phyloP scores from a whole-genome alignment of 1,140 invertebrate genomes.

The Limonius californicus region DNA sequence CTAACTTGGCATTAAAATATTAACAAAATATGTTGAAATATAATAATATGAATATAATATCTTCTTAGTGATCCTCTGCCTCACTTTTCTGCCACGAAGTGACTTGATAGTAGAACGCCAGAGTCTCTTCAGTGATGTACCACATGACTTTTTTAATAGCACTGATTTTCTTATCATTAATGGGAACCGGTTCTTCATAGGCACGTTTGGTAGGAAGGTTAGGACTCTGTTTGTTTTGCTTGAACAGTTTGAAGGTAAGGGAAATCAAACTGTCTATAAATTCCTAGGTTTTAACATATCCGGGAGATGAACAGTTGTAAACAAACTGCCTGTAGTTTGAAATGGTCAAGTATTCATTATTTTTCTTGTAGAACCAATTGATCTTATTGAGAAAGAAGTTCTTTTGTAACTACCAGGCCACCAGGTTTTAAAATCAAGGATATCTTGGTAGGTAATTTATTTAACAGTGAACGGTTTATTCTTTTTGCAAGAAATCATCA shows the following conservation, averaged over 20 bases:
- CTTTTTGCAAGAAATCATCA: slow-evolving; percentile 21
- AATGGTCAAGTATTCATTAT: slow-evolving; percentile 10
- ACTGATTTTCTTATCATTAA: slow-evolving; percentile 21
- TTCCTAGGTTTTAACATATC: slow-evolving; percentile 16
- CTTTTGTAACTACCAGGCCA: slow-evolving; percentile 24
- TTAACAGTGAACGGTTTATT: slow-evolving; percentile 30
- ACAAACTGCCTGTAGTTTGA: slow-evolving; percentile 22
- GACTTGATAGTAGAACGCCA: not conserved
- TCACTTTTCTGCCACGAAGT: not conserved
- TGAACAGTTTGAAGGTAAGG: slow-evolving; percentile 21
- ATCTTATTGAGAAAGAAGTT: not conserved
- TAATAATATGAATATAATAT: no score
- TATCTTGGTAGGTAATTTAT: slow-evolving; percentile 26
- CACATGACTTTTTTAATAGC: slow-evolving; percentile 21
- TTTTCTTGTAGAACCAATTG: not conserved
- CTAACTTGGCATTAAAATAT: no score
- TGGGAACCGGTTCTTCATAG: slow-evolving; percentile 17
- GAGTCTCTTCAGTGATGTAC: not conserved
- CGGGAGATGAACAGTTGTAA: slow-evolving; percentile 20
- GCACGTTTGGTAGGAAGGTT: slow-evolving; percentile 2
- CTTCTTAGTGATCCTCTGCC: no score
- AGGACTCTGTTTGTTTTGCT: not conserved
- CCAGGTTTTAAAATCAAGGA: slow-evolving; percentile 31
- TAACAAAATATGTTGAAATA: no score
- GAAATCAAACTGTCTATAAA: slow-evolving; percentile 20